Evolutionary conservation across 2,797 vertebrate genomes (phyloP), one percentile per base, ranked within the genome.

Genomic region (Cirrhinus molitorella): DNA sequence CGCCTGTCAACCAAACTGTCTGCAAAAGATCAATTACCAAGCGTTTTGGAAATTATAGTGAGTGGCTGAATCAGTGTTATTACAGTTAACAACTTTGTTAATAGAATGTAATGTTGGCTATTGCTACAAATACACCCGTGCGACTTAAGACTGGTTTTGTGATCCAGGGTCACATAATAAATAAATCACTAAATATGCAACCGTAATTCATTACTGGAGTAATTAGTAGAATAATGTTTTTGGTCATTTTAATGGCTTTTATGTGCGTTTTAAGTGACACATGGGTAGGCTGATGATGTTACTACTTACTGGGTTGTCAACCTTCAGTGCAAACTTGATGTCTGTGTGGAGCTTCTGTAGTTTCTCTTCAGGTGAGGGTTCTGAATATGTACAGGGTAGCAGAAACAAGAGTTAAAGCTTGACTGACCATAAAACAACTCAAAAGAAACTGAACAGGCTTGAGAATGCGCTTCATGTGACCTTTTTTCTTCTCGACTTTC

Each of bases 311-410:
- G 98, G 98, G 90, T 96, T 98, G 92, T 99, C 98, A n/a, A 99
- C 98, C 91, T 99, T 99, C 81, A 99, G 94, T 66, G 98, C 96
- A 91, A 97, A 99, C 91, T 99, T 99, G 87, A 99, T 96, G 87
- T 99, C 98, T 0, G 96, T 97, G 93, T 99, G 98, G 31, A 99
- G 95, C 83, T 99, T 99, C 92, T 99, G 98, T 3, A 99, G 95
- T 75, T 94, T 97, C 92, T 99, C 97, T 59, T 98, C 97, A 4
- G 97, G 95, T 0, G 97, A 97, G 17, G 96, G 93, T 76, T 99
- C 98, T 99, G 89, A 25, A 87, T 47, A 47, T 1, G 63, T 13
- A 88, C n/a, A 89, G 45, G 70, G 0, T 6, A 4, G 79, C 7
- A 55, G 19, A 40, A 53, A 77, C 1, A 0, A 45, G 0, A 53